Evolutionary conservation across 2,888 invertebrate genomes (phyloP), one percentile per base, ranked within the genome.

Genomic region (Ephialtes manifestator): DNA sequence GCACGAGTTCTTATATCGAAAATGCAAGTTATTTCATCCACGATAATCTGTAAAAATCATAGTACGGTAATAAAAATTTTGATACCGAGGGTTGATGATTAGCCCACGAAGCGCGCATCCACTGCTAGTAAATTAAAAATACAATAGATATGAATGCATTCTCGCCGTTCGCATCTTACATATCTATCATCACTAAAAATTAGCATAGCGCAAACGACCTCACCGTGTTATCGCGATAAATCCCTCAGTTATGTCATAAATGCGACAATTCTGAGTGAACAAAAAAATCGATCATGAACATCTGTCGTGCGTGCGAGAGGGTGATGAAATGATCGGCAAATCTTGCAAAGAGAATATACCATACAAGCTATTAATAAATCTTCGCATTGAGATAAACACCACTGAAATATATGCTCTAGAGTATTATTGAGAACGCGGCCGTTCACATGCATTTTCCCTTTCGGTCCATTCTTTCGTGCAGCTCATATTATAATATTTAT

Each of bases 281-380:
- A 63, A 43, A 79, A 58, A 60, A 72, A 76, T 63, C 43, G 51
- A 35, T 68, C 70, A 71, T 55, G 24, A 78, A 78, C 74, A 65
- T 63, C 63, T n/a, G 24, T 78, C 35, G 24, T 68, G 68, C 39
- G 39, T 75, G 63, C 28, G 28, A 60, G 48, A 72, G 81, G 85
- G 81, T 85, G 85, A 85, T 82, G 85, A 85, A 85, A 85, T 55
- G 58, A 67, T 70, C 11, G 28, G 43, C 55, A 65, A 81, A 82
- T 81, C 68, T 82, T 85, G 81, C 85, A 65, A 65, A 55, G 70
- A 71, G 63, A 18, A 20, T 55, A n/a, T 39, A 35, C 18, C 39
- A 75, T 75, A 71, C 48, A 68, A 71, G 79, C 85, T 75, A 82
- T 82, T 85, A 79, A 85, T 85, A 82, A 85, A 85, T 79, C 46